phyloP scores from a whole-genome alignment of 37 sponge, comb jelly and placozoan species.

The Mnemiopsis leidyi region DNA sequence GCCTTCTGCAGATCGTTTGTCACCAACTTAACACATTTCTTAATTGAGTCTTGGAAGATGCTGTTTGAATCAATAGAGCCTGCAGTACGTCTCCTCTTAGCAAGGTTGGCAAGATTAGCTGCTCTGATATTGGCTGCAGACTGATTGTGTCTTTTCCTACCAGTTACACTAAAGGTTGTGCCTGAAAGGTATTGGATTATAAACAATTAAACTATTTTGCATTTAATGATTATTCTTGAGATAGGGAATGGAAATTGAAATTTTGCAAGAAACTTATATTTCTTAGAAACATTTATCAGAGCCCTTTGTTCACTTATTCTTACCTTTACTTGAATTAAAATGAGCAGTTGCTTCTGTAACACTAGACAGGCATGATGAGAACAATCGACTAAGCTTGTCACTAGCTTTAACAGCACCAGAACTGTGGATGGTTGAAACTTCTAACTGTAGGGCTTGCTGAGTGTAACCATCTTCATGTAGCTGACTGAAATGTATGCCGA shows the following conservation, averaged over 20 bases:
- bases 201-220: too few relatives aligned
- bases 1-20: conserved; percentile 55
- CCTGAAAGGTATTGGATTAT: neutral
- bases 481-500: conserved; percentile 29
- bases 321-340: conserved; percentile 16
- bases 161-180: neutral
- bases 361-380: conserved; percentile 38
- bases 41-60: conserved; percentile 41
- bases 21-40: conserved; percentile 59
- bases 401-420: conserved; percentile 45
- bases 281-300: too few relatives aligned
- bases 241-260: too few relatives aligned
- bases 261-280: neutral
- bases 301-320: too few relatives aligned
- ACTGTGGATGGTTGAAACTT: conserved; percentile 42
- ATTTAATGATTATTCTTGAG: too few relatives aligned
- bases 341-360: conserved; percentile 33
- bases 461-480: conserved; percentile 65
- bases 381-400: conserved; percentile 50
- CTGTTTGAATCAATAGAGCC: conserved; percentile 5
- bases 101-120: conserved; percentile 38
- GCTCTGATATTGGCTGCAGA: conserved; percentile 25
- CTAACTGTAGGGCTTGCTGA: conserved; percentile 40
- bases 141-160: conserved; percentile 28
- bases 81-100: conserved; percentile 36